phyloP scores from a whole-genome alignment of 1,140 invertebrate species.

The Apis cerana region DNA sequence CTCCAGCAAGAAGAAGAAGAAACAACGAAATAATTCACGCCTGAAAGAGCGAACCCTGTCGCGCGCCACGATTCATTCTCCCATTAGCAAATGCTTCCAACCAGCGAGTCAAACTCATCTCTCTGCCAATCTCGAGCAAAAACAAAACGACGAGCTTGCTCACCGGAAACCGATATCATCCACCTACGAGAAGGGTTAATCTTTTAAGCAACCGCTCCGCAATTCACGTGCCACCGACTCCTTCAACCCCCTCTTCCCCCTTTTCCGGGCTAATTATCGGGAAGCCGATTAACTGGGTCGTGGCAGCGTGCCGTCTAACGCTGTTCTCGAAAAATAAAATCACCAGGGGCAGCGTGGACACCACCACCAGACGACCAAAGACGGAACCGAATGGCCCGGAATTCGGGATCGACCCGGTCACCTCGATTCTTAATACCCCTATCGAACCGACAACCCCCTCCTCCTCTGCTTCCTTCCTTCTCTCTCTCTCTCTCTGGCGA shows the following conservation, averaged over 20 bases:
- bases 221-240: conserved; percentile 9
- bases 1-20: too few species aligned
- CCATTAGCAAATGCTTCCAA: neutral
- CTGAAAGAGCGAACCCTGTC: too few species aligned
- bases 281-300: conserved; percentile 54
- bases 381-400: too few species aligned
- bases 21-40: too few species aligned
- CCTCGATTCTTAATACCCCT: conserved; percentile 62
- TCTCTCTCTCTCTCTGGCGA: neutral
- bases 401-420: conserved; percentile 47
- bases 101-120: neutral
- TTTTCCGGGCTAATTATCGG: conserved; percentile 47
- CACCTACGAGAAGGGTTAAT: conserved; percentile 6
- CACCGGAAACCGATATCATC: conserved; percentile 2
- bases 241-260: neutral
- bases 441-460: conserved; percentile 47
- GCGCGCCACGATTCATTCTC: too few species aligned
- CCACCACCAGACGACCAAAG: too few species aligned
- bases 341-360: conserved; percentile 7
- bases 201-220: conserved; percentile 8
- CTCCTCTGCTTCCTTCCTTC: too few species aligned
- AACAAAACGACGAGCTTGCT: neutral
- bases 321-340: too few species aligned
- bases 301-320: too few species aligned
- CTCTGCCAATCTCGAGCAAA: neutral